Conservation (phyloP, 2,888 invertebrate species). For the Mythimna vitellina region DNA sequence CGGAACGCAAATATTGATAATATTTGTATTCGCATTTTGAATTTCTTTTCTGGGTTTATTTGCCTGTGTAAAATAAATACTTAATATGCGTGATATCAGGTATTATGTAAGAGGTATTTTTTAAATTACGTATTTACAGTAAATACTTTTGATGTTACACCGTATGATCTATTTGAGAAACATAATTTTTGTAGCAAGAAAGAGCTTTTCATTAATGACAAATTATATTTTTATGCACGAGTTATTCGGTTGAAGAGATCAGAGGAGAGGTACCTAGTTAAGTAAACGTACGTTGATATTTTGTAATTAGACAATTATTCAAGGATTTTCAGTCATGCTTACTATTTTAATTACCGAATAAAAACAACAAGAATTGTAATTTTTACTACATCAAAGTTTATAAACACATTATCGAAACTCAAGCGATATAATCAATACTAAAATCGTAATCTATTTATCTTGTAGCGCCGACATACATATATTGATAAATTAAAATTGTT, state of each 20-base stretch:
- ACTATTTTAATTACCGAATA: background rate
- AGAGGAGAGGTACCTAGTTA: too few relatives aligned
- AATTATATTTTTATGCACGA: background rate
- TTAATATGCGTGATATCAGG: background rate
- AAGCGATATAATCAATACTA: conserved; percentile 5
- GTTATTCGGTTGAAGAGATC: background rate
- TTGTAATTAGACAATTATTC: background rate
- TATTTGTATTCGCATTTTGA: background rate
- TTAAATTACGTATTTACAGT: too few relatives aligned
- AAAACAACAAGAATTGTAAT: background rate
- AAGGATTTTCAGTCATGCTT: background rate
- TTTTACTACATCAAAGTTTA: background rate
- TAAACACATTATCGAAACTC: background rate
- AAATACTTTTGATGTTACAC: conserved; percentile 1
- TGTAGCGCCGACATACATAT: background rate
- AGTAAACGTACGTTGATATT: background rate
- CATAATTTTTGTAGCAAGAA: background rate
- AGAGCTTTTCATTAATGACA: background rate
- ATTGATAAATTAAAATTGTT: background rate
- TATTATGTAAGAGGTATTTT: too few relatives aligned
- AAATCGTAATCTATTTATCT: background rate
- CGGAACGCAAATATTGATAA: conserved; percentile 16
- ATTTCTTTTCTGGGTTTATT: background rate
- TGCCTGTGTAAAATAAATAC: background rate
- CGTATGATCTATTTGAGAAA: background rate